Conservation (phyloP, 2,888 invertebrate species). For the Drosophila dives region DNA sequence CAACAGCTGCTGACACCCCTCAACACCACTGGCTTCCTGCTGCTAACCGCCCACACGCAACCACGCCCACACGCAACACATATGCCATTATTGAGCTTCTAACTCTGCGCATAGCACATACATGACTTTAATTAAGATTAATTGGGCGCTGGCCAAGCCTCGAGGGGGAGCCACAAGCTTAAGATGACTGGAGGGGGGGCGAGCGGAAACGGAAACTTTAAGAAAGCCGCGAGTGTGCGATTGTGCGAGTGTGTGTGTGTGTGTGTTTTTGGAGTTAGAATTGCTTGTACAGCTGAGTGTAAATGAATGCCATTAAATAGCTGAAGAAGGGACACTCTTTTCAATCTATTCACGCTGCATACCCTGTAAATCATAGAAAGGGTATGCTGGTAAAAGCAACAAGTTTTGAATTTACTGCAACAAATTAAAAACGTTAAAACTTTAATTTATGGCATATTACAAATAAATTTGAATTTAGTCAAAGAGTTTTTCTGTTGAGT, state of each 20-base stretch:
- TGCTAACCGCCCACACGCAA: conserved; percentile 33
- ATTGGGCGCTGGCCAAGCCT: conserved; percentile 58
- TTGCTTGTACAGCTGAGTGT: conserved; percentile 27
- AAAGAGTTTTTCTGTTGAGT: not conserved
- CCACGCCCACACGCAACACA: conserved; percentile 37
- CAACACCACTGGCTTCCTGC: not conserved
- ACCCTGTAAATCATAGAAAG: not conserved
- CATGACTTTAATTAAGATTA: conserved; percentile 76
- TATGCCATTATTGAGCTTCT: conserved; percentile 30
- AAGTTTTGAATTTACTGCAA: not conserved
- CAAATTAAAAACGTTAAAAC: not conserved
- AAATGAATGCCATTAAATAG: conserved; percentile 65
- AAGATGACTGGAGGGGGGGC: not conserved
- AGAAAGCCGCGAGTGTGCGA: conserved; percentile 29
- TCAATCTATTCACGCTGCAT: conserved; percentile 67
- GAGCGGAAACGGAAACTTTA: conserved; percentile 33
- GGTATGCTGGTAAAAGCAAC: not conserved
- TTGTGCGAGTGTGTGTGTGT: conserved; percentile 12
- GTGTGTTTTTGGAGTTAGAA: not conserved
- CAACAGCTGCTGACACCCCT: conserved; percentile 60
- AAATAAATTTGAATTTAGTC: not conserved
- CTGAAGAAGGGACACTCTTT: conserved; percentile 30
- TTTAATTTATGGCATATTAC: not conserved
- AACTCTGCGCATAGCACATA: conserved; percentile 24
- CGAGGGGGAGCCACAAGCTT: conserved; percentile 11